A percentile compares a stretch with the other conserved stretches of the same genome.
Evolutionary conservation across 92 coral and sea anemone species (phyloP).

Genomic region (Parazoanthus atlanticus): DNA sequence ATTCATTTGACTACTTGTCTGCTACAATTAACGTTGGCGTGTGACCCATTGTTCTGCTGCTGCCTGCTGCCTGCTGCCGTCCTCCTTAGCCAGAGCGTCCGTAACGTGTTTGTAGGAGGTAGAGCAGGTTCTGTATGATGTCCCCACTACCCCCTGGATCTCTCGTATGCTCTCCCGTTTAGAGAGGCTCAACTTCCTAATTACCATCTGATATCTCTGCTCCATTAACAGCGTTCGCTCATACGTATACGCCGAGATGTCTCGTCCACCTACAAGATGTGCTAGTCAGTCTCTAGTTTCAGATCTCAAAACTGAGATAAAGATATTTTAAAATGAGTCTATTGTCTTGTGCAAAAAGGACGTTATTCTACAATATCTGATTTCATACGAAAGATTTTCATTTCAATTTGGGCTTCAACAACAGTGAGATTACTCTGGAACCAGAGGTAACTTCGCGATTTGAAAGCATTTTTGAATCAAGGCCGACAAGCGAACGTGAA

Average conservation of each 20-base stretch:
- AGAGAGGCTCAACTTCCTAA: slow-evolving; percentile 78
- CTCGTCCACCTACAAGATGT: slow-evolving; percentile 73
- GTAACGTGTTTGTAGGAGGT: slow-evolving; percentile 41
- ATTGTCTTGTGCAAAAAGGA: no score
- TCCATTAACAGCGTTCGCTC: slow-evolving; percentile 97
- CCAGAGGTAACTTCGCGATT: no score
- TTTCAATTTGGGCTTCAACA: no score
- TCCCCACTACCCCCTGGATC: slow-evolving; percentile 88
- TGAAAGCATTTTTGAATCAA: no score
- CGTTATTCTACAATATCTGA: no score
- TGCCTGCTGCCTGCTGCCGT: neutral
- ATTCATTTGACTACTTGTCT: neutral
- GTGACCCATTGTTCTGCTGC: slow-evolving; percentile 15
- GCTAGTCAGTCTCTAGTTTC: neutral
- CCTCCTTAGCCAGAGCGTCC: slow-evolving; percentile 6
- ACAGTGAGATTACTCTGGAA: no score
- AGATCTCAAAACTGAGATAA: neutral
- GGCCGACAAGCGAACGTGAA: no score
- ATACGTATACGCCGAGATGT: slow-evolving; percentile 93
- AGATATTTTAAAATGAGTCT: no score
- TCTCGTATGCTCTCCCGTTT: slow-evolving; percentile 91
- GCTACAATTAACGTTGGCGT: slow-evolving; percentile 1
- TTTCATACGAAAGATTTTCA: no score
- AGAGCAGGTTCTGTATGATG: slow-evolving; percentile 75
- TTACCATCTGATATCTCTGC: slow-evolving; percentile 85